Percentiles rank a stretch among this genome's conserved stretches.
These are phyloP conservation scores for Capromys pilorides DNA, from an alignment of 2,797 vertebrate species.

Conservation along the genomic window DNA sequence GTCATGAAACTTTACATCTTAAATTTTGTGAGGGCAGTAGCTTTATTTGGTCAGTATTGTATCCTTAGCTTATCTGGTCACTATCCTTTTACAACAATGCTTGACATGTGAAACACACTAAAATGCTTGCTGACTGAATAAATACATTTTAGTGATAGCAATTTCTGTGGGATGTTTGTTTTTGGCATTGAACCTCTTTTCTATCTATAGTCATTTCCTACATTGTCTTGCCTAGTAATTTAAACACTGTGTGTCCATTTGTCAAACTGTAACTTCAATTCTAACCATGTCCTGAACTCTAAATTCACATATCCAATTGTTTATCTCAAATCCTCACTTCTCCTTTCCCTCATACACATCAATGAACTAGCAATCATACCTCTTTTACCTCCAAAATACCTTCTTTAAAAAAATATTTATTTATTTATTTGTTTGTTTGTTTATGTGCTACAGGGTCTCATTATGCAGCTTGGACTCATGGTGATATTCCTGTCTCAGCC, in stretches of 20 bases:
- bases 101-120: neutral
- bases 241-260: neutral
- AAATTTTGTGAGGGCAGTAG: neutral
- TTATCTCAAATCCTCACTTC: neutral
- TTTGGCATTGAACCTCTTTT: neutral
- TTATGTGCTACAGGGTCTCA: no score
- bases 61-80: neutral
- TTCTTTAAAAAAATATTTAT: neutral
- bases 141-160: neutral
- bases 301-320: neutral
- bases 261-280: slow-evolving; percentile 18
- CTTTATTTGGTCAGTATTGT: neutral
- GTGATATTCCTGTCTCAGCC: no score
- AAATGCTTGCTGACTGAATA: neutral
- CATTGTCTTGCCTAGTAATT: neutral
- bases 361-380: neutral
- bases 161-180: neutral
- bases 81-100: neutral
- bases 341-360: neutral
- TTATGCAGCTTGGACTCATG: no score
- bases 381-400: neutral
- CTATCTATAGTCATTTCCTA: neutral
- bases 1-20: slow-evolving; percentile 5
- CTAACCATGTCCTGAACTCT: neutral
- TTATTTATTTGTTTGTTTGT: no score